Evolutionary conservation across 1,140 invertebrate species (phyloP).

Genomic region (Hyposmocoma kahamanoa): DNA sequence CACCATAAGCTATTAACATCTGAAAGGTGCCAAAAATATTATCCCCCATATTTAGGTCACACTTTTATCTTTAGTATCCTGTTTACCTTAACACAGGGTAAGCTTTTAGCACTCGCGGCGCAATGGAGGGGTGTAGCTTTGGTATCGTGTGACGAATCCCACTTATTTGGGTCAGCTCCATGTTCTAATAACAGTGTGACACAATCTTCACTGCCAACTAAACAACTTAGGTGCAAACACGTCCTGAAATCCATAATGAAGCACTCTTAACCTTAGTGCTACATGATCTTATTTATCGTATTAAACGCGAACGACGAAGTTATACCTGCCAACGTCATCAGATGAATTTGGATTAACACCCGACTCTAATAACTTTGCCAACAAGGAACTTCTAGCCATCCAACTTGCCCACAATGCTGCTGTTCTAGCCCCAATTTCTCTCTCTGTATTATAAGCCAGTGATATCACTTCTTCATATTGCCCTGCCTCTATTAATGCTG

Average conservation of each 20-base stretch:
- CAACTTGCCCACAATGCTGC: constrained; percentile 69
- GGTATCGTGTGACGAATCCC: constrained; percentile 75
- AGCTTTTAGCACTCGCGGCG: constrained; percentile 79
- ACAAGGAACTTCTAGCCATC: constrained; percentile 60
- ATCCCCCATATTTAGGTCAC: constrained; percentile 4
- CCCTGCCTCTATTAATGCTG: constrained; percentile 62
- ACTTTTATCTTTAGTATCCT: constrained; percentile 16
- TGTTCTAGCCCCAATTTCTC: constrained; percentile 33
- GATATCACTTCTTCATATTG: constrained; percentile 42
- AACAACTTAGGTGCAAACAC: constrained; percentile 85
- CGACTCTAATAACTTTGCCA: constrained; percentile 56
- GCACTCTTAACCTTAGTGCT: constrained; percentile 13
- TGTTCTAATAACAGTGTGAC: constrained; percentile 77
- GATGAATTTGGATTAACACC: constrained; percentile 54
- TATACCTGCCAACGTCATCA: constrained; percentile 73
- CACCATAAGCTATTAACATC: constrained; percentile 77
- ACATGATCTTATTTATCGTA: not conserved
- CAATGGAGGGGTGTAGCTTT: constrained; percentile 85
- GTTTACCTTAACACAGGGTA: constrained; percentile 68
- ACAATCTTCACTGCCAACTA: constrained; percentile 78
- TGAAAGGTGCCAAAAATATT: constrained; percentile 48
- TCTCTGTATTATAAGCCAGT: constrained; percentile 28
- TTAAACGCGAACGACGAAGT: not conserved
- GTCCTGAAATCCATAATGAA: constrained; percentile 72
- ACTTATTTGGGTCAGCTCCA: constrained; percentile 78